Evolutionary conservation across 2,888 invertebrate genomes (phyloP).

Genomic region (Machimus rusticus): DNA sequence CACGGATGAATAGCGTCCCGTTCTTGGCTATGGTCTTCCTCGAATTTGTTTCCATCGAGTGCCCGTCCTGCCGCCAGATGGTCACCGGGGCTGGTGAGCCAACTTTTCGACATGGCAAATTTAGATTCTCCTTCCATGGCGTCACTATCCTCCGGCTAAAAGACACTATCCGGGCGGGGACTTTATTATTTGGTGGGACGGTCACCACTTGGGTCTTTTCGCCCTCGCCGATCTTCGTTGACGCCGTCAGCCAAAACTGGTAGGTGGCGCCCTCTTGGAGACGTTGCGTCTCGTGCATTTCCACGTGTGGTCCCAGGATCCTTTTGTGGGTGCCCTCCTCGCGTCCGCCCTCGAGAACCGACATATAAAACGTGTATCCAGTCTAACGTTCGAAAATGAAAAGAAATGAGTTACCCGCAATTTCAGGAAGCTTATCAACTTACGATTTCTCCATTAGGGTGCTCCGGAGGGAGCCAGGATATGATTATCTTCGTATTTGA

Average conservation of each 20-base stretch:
- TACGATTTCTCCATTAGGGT: slow-evolving; percentile 83
- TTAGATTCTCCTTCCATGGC: slow-evolving; percentile 88
- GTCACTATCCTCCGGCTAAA: slow-evolving; percentile 81
- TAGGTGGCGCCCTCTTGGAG: slow-evolving; percentile 77
- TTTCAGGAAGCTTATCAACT: neutral
- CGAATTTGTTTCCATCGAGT: slow-evolving; percentile 74
- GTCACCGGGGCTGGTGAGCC: slow-evolving; percentile 81
- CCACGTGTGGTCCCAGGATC: slow-evolving; percentile 73
- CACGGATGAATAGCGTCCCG: slow-evolving; percentile 79
- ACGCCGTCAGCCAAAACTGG: slow-evolving; percentile 77
- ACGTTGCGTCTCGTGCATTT: slow-evolving; percentile 75
- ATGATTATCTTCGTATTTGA: slow-evolving; percentile 85
- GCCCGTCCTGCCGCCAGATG: slow-evolving; percentile 81
- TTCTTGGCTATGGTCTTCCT: slow-evolving; percentile 72
- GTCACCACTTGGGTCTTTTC: slow-evolving; percentile 80
- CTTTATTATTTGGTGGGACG: slow-evolving; percentile 78
- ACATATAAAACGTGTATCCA: slow-evolving; percentile 85
- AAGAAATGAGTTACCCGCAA: neutral
- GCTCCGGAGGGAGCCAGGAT: slow-evolving; percentile 87
- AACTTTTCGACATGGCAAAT: slow-evolving; percentile 83
- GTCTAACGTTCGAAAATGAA: slow-evolving; percentile 52
- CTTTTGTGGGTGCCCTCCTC: slow-evolving; percentile 81
- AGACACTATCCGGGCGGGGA: slow-evolving; percentile 88
- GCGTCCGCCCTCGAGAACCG: slow-evolving; percentile 78
- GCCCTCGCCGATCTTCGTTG: slow-evolving; percentile 85